These are phyloP conservation scores for Bruchidius siliquastri DNA, from an alignment of 2,888 invertebrate genomes.

Conservation along the genomic window DNA sequence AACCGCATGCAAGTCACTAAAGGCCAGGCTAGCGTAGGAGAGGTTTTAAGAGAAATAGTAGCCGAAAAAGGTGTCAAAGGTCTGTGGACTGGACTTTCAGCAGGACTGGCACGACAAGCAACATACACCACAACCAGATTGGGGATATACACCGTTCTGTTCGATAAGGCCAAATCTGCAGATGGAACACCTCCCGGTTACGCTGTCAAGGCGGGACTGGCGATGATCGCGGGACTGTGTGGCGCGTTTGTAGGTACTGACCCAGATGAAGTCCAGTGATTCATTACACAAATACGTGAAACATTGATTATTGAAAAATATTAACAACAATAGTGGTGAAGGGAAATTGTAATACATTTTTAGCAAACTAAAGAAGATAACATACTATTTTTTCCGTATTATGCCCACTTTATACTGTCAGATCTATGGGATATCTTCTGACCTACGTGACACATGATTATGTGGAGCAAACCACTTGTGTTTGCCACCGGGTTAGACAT, in stretches of 20 bases:
- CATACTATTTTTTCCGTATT: too few relatives aligned
- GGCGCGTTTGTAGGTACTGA: conserved; percentile 76
- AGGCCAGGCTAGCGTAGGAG: conserved; percentile 56
- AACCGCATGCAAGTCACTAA: conserved; percentile 92
- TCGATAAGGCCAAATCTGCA: conserved; percentile 47
- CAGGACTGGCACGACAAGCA: conserved; percentile 81
- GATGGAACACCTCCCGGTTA: conserved; percentile 76
- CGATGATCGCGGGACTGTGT: conserved; percentile 77
- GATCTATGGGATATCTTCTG: too few relatives aligned
- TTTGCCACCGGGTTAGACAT: too few relatives aligned
- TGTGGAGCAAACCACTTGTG: too few relatives aligned
- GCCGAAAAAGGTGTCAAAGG: conserved; percentile 72
- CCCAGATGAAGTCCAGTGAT: background rate
- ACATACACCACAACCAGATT: conserved; percentile 95
- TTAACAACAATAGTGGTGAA: too few relatives aligned
- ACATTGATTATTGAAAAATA: too few relatives aligned
- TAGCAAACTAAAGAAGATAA: too few relatives aligned
- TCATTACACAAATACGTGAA: too few relatives aligned
- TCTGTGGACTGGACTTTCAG: conserved; percentile 82
- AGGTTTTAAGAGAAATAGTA: conserved; percentile 69
- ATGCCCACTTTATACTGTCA: too few relatives aligned
- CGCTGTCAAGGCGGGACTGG: conserved; percentile 72
- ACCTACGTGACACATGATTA: too few relatives aligned
- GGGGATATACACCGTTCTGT: conserved; percentile 65
- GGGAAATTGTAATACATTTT: too few relatives aligned